Base-by-base conservation (phyloP, 2,797 vertebrate genomes). In the Tiaroga cobitis region DNA sequence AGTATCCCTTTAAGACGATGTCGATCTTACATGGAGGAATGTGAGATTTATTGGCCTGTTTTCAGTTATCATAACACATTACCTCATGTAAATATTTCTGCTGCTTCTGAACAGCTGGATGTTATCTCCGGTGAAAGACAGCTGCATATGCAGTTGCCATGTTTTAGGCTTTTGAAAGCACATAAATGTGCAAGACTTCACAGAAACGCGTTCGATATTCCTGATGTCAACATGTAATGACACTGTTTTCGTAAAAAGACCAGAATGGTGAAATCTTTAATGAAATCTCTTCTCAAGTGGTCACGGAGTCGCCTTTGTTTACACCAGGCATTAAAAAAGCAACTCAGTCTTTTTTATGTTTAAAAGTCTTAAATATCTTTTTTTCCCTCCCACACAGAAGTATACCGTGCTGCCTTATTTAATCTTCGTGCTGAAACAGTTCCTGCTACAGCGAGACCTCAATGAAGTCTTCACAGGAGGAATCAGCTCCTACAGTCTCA, bases 371-470 rank as follows among this genome's bases (percentile, higher is more conserved):
- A 86, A 70, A 65, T 41, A 5, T 59, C 0, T 15, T 29, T 13
- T 39, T 61, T 21, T 32, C 8, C 11, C 21, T 56, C 8, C 19
- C 34, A 51, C 65, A 26, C 95, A 99, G 98, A 97, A 96, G 93
- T 99, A 97, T 85, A 96, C 98, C 10, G 94, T 98, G 94, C 97
- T 99, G 95, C 98, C 98, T 91, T 98, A 99, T 92, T 94, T 99
- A 96, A 99, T 99, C 95, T 97, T 99, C 94, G 97, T 99, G 81
- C 95, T 99, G 93, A 99, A 99, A 92, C 98, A 99, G 95, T 99
- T 99, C 92, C 96, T 99, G 86, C 97, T 99, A 91, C 98, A 99
- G 93, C 97, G 98, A 92, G 98, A 99, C 91, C 95, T 99, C 85
- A 99, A 99, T 74, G 98, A 99, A 93, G 98, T 99, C 92, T 99